Evolutionary conservation across 2,113 vertebrate species (phyloP).

Genomic region (Phyllopteryx taeniolatus): DNA sequence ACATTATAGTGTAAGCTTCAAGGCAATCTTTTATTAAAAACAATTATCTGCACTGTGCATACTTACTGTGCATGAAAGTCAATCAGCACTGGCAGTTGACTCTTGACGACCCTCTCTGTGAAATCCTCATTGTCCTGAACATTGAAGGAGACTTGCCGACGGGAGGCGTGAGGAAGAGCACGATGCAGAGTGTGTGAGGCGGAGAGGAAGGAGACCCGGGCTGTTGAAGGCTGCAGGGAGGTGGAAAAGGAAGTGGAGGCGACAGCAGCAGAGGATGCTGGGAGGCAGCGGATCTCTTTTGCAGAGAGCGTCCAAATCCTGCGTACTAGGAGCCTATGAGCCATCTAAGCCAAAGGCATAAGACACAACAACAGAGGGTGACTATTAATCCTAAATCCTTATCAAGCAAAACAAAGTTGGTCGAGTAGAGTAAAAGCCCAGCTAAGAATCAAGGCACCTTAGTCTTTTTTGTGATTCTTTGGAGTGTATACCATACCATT

Average conservation of each 20-base stretch:
- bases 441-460: background rate
- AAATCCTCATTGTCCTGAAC: slow-evolving; percentile 92
- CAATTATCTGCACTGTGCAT: background rate
- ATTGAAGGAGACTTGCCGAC: slow-evolving; percentile 78
- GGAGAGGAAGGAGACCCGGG: slow-evolving; percentile 38
- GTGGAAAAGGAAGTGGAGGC: slow-evolving; percentile 32
- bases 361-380: background rate
- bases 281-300: slow-evolving; percentile 48
- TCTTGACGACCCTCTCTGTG: slow-evolving; percentile 90
- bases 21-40: background rate
- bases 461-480: background rate
- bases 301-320: slow-evolving; percentile 67
- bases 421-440: background rate
- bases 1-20: background rate
- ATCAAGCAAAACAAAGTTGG: background rate
- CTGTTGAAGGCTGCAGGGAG: slow-evolving; percentile 30
- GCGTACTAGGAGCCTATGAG: slow-evolving; percentile 78
- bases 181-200: slow-evolving; percentile 33
- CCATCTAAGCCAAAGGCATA: slow-evolving; percentile 78
- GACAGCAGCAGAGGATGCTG: slow-evolving; percentile 8
- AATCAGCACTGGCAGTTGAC: slow-evolving; percentile 84
- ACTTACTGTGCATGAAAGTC: slow-evolving; percentile 97
- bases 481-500: background rate
- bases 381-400: background rate
- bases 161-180: slow-evolving; percentile 32